Evolutionary conservation across 2,888 invertebrate species (phyloP), one percentile per base, ranked within the genome.

Genomic region (Silvanus unidentatus): DNA sequence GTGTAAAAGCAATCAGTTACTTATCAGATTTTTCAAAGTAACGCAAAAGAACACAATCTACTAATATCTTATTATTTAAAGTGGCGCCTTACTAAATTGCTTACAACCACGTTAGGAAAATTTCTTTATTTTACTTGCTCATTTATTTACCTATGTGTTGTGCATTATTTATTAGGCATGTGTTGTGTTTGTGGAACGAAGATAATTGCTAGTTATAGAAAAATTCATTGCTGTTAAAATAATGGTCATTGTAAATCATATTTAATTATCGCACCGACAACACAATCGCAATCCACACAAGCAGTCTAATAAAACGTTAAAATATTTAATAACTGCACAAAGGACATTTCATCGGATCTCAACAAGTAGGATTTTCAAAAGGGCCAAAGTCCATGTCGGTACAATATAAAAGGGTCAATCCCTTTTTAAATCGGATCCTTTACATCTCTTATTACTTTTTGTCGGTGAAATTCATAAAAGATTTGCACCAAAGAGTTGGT

Each of bases 341-440:
- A 52, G 49, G 53, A 53, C 48, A 52, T 54, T 53, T 56, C 56
- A 57, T 58, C 58, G 53, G 53, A 55, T 57, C 57, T 55, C 59
- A 50, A 54, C 53, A 50, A 50, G 52, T 48, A 53, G 47, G 38
- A 43, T 32, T 32, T 32, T 49, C 49, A 53, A 58, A 57, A 54
- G 57, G 59, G 58, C 52, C 57, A 59, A 59, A 60, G 58, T 55
- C 55, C 50, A 54, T 55, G 52, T 52, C 36, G 46, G 43, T 41
- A 44, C 40, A 45, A 42, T 50, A 28, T 39, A 43, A 44, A 48
- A 49, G 60, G 60, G 59, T 57, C 57, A 59, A 61, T 48, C 57
- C 60, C 60, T 59, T 61, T n/a, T 57, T 57, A 60, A 61, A 60
- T 61, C 60, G 62, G 62, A 50, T 52, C 59, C 58, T 62, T 62